These are phyloP conservation scores for Agriopis marginaria DNA, from an alignment of 2,888 invertebrate species.

Conservation along the genomic window DNA sequence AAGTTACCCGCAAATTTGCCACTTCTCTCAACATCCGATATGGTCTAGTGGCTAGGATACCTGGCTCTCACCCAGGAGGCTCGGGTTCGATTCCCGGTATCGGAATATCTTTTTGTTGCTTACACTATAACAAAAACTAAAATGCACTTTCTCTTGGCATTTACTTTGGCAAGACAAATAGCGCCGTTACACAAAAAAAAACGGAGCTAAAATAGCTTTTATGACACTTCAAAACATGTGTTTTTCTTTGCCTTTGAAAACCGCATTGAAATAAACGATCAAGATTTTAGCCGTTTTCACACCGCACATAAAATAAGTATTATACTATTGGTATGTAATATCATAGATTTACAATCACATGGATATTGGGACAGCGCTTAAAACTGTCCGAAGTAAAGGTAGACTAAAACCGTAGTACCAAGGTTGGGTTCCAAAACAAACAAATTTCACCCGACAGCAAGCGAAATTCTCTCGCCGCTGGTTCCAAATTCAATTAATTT, in stretches of 20 bases:
- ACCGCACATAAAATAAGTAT: neutral
- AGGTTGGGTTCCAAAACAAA: too few species aligned
- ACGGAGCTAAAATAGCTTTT: neutral
- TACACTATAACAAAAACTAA: neutral
- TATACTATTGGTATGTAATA: too few species aligned
- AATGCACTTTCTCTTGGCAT: slow-evolving; percentile 5
- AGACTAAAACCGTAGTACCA: too few species aligned
- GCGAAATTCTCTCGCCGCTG: too few species aligned
- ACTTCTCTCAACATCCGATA: slow-evolving; percentile 59
- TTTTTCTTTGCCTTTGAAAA: slow-evolving; percentile 7
- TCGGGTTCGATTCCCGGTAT: slow-evolving; percentile 87
- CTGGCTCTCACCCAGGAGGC: slow-evolving; percentile 90
- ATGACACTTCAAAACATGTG: slow-evolving; percentile 6
- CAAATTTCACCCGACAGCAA: too few species aligned
- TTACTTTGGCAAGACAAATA: slow-evolving; percentile 1
- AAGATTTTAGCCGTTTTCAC: neutral
- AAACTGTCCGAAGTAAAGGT: too few species aligned
- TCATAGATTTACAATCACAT: too few species aligned
- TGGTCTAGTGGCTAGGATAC: slow-evolving; percentile 90
- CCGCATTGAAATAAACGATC: neutral
- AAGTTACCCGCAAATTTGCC: neutral
- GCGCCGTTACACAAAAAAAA: slow-evolving; percentile 4
- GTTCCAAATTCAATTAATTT: too few species aligned
- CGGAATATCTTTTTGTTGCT: slow-evolving; percentile 67
- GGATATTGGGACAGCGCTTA: too few species aligned